Evolutionary conservation across 2,797 vertebrate genomes (phyloP).

Genomic region (Uromys caudimaculatus): DNA sequence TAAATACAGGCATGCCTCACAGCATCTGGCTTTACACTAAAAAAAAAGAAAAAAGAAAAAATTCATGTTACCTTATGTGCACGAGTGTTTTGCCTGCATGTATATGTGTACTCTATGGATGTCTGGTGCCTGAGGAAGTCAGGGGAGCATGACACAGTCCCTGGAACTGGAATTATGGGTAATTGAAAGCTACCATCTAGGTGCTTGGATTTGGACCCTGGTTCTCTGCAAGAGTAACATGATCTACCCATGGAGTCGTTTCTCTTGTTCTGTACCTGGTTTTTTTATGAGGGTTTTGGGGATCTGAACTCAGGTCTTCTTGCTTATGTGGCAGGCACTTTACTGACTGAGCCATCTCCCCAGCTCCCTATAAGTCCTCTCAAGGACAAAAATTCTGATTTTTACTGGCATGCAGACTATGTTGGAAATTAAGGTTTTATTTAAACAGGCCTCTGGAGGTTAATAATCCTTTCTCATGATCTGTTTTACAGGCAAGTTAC

Average conservation of each 20-base stretch:
- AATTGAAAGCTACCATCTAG: not conserved
- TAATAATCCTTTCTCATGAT: conserved; percentile 36
- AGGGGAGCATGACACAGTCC: not conserved
- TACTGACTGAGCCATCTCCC: not conserved
- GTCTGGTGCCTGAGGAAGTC: not conserved
- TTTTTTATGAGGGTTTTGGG: not conserved
- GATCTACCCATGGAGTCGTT: not conserved
- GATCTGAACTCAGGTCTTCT: not conserved
- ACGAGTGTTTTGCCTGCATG: not conserved
- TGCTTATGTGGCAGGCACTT: not conserved
- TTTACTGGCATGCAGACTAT: not conserved
- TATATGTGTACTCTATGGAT: not conserved
- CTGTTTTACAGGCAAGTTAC: conserved; percentile 43
- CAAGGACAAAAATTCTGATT: not conserved
- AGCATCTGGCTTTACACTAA: not conserved
- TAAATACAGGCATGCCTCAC: not conserved
- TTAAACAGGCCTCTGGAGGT: not conserved
- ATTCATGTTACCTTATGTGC: not conserved
- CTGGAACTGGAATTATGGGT: not conserved
- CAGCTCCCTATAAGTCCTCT: not conserved
- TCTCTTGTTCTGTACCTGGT: not conserved
- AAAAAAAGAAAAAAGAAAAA: no score
- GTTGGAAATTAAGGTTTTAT: conserved; percentile 54
- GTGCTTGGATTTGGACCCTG: not conserved
- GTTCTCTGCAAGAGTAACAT: not conserved